Percentiles rank a stretch among this genome's conserved stretches.
Evolutionary conservation across 2,113 vertebrate genomes (phyloP).

Genomic region (Limanda limanda): DNA sequence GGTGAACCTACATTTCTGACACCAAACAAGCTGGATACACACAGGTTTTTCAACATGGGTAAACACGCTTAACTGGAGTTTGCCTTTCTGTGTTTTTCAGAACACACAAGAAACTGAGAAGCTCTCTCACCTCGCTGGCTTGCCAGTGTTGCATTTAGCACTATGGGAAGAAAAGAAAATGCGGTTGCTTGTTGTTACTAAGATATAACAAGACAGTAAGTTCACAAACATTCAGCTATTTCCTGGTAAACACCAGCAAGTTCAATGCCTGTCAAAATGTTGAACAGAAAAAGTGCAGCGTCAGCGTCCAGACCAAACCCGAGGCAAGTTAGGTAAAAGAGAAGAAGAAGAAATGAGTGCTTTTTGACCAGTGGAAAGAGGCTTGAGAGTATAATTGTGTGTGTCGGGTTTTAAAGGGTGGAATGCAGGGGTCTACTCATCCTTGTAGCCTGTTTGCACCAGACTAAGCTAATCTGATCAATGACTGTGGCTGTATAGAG

Average conservation of each 20-base stretch:
- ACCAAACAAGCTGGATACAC: background rate
- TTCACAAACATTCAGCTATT: background rate
- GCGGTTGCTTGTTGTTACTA: no score
- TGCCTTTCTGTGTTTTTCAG: no score
- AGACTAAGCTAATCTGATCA: slow-evolving; percentile 23
- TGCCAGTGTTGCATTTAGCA: no score
- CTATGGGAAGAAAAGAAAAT: no score
- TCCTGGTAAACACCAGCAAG: no score
- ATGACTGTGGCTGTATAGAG: slow-evolving; percentile 33
- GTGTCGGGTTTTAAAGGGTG: background rate
- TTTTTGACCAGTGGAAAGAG: background rate
- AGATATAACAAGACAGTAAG: no score
- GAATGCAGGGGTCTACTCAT: slow-evolving; percentile 17
- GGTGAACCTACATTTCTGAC: slow-evolving; percentile 6
- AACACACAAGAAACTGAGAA: no score
- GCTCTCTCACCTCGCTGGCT: no score
- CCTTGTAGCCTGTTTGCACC: background rate
- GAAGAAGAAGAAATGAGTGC: background rate
- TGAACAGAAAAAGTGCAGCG: no score
- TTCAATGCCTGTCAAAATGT: no score
- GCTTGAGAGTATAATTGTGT: background rate
- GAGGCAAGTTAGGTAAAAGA: background rate
- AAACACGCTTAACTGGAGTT: no score
- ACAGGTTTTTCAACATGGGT: no score
- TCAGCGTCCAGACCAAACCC: background rate